Evolutionary conservation across 1,140 invertebrate species (phyloP).

Genomic region (Micrasema minimum): DNA sequence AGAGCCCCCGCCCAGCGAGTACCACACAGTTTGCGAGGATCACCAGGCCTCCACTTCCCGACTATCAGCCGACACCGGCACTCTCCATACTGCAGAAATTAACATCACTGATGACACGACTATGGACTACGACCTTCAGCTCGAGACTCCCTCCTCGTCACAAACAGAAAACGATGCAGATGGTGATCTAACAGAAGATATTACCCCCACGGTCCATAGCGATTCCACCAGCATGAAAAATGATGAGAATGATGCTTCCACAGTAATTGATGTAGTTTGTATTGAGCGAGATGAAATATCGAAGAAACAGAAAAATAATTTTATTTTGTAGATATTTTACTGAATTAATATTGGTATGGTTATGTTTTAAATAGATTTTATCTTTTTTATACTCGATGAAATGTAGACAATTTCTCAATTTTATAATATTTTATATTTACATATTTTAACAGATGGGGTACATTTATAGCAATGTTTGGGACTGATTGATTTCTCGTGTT

Average conservation of each 20-base stretch:
- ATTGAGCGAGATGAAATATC: slow-evolving; percentile 7
- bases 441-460: no score
- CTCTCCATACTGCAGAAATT: slow-evolving; percentile 49
- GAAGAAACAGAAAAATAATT: not conserved
- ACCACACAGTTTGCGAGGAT: slow-evolving; percentile 51
- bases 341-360: no score
- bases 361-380: no score
- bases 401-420: no score
- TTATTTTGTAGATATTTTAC: no score
- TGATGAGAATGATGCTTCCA: slow-evolving; percentile 50
- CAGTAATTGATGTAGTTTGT: slow-evolving; percentile 45
- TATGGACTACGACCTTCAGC: slow-evolving; percentile 43
- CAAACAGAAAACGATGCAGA: slow-evolving; percentile 49
- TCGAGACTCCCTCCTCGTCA: slow-evolving; percentile 42
- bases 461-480: no score
- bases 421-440: no score
- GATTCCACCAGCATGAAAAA: slow-evolving; percentile 39
- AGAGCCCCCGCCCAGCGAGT: slow-evolving; percentile 45
- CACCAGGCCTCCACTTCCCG: slow-evolving; percentile 11
- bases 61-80: slow-evolving; percentile 49
- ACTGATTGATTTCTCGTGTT: no score
- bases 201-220: slow-evolving; percentile 44
- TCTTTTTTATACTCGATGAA: no score
- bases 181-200: slow-evolving; percentile 44
- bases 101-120: slow-evolving; percentile 48